Evolutionary conservation across 92 coral and sea anemone species (phyloP).

Genomic region (Epizoanthus ramosus): DNA sequence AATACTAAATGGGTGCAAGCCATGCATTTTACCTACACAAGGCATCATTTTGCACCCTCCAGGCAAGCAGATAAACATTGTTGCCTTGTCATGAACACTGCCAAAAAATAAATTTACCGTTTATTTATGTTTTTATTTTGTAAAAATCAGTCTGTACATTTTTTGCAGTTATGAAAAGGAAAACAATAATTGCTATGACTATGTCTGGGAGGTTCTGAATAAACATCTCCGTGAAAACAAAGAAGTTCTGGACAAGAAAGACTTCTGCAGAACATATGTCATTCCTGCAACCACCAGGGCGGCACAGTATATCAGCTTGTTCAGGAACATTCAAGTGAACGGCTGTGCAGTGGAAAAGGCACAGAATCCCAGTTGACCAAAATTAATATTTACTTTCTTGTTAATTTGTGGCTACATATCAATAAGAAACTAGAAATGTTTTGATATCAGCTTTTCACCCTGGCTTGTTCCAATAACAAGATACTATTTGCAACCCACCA

Average conservation of each 20-base stretch:
- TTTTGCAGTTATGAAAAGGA: constrained; percentile 41
- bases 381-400: no score
- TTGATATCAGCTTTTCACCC: no score
- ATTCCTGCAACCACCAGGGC: constrained; percentile 53
- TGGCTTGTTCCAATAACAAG: no score
- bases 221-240: constrained; percentile 8
- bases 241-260: constrained; percentile 36
- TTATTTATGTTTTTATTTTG: not conserved
- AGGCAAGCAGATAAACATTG: no score
- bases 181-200: constrained; percentile 52
- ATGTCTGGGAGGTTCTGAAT: constrained; percentile 30
- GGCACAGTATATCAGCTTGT: constrained; percentile 53
- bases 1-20: no score
- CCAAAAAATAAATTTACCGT: no score
- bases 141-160: not conserved
- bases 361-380: not conserved
- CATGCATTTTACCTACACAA: no score
- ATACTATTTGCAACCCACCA: no score
- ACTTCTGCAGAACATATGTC: constrained; percentile 28
- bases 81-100: no score
- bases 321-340: constrained; percentile 37
- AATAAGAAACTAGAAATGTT: no score
- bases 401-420: no score
- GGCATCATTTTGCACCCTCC: no score
- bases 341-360: constrained; percentile 35